Evolutionary conservation across 1,140 invertebrate species (phyloP).

Genomic region (Nixonia krombeini): DNA sequence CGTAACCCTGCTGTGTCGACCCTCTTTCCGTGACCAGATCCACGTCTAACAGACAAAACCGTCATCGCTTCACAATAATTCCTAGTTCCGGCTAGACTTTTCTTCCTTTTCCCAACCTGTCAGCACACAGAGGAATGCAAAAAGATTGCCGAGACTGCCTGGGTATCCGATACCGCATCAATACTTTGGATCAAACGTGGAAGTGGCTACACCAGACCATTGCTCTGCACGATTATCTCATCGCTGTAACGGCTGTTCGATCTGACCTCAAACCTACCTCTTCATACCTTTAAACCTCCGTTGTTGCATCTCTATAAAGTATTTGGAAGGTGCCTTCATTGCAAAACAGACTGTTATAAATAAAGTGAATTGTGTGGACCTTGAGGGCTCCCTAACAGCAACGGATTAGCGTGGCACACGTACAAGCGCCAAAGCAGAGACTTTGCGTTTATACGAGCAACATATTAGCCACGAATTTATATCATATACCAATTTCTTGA

Average conservation of each 20-base stretch:
- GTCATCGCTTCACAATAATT: no score
- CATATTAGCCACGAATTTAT: background rate
- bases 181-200: constrained; percentile 88
- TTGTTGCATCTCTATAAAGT: background rate
- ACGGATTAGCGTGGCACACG: no score
- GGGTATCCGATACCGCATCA: constrained; percentile 87
- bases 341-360: no score
- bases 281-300: constrained; percentile 47
- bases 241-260: constrained; percentile 82
- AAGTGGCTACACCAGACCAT: constrained; percentile 94
- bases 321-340: no score
- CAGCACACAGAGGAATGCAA: constrained; percentile 84
- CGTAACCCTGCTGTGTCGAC: background rate
- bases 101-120: constrained; percentile 70
- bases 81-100: no score
- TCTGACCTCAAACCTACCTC: constrained; percentile 72
- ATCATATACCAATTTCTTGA: background rate
- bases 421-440: no score
- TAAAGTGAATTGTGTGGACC: no score
- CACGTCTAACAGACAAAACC: no score
- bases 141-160: constrained; percentile 86
- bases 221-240: constrained; percentile 87
- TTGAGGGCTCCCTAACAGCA: constrained; percentile 1
- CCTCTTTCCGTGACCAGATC: background rate
- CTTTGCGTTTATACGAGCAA: no score